Conservation (phyloP, 2,888 invertebrate genomes). For the Mythimna lalbum region DNA sequence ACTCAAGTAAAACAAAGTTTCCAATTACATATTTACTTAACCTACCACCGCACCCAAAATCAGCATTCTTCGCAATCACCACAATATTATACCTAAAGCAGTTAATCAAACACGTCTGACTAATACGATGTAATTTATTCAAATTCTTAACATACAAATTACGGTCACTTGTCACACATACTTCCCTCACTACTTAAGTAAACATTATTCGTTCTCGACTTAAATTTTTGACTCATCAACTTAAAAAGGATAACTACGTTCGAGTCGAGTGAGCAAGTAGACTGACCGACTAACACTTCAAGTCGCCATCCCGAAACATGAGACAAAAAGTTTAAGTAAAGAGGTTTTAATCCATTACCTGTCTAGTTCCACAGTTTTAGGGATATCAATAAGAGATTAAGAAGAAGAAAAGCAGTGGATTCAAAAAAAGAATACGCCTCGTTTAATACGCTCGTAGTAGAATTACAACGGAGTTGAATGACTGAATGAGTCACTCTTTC, state of each 20-base stretch:
- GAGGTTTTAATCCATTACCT: conserved; percentile 42
- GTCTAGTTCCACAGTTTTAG: background rate
- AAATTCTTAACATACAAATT: conserved; percentile 47
- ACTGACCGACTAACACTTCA: conserved; percentile 78
- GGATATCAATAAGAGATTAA: conserved; percentile 4
- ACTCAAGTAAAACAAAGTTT: background rate
- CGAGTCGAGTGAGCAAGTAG: conserved; percentile 72
- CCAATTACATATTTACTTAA: background rate
- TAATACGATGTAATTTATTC: conserved; percentile 41
- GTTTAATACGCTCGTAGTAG: conserved; percentile 41
- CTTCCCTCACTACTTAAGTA: conserved; percentile 69
- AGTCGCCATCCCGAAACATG: conserved; percentile 27
- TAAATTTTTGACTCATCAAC: conserved; percentile 77
- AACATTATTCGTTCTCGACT: conserved; percentile 66
- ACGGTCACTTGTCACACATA: conserved; percentile 62
- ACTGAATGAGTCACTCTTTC: conserved; percentile 84
- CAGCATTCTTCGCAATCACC: conserved; percentile 28
- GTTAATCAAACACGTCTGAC: conserved; percentile 35
- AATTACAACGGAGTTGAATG: conserved; percentile 78
- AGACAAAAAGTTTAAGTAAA: background rate
- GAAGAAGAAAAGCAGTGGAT: conserved; percentile 68
- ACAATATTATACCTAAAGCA: conserved; percentile 18
- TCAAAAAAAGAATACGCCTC: conserved; percentile 34
- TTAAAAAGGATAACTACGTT: conserved; percentile 81
- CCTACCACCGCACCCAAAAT: conserved; percentile 20